These are phyloP conservation scores for Blennius ocellaris DNA, from an alignment of 2,113 vertebrate species.

Conservation along the genomic window DNA sequence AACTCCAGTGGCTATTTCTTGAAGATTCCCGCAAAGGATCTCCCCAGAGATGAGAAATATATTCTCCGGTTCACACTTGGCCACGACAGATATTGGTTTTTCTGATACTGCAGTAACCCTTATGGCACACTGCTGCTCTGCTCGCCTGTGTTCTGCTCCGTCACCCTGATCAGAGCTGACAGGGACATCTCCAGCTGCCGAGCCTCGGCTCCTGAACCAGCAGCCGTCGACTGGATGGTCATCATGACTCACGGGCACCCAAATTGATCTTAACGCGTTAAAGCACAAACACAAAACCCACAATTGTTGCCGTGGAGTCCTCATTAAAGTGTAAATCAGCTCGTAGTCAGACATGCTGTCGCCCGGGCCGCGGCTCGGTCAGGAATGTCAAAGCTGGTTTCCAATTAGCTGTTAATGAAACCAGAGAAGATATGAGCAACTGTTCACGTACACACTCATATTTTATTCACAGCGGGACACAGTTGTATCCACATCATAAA, in stretches of 20 bases:
- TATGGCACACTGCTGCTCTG: conserved; percentile 19
- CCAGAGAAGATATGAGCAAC: not conserved
- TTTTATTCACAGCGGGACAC: too few species aligned
- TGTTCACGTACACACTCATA: too few species aligned
- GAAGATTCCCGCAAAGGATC: not conserved
- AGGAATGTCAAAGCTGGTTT: conserved; percentile 6
- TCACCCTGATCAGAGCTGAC: conserved; percentile 64
- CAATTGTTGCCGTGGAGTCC: not conserved
- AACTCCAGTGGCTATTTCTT: not conserved
- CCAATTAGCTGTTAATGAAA: not conserved
- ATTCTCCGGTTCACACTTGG: not conserved
- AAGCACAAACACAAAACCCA: conserved; percentile 20
- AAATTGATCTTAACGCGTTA: conserved; percentile 30
- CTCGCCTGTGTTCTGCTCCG: conserved; percentile 51
- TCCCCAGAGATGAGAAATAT: not conserved
- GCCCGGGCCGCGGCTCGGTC: not conserved
- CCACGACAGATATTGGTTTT: conserved; percentile 48
- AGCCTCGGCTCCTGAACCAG: conserved; percentile 28
- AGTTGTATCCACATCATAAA: too few species aligned
- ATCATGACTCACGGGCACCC: conserved; percentile 20
- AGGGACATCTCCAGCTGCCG: conserved; percentile 52
- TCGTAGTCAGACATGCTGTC: not conserved
- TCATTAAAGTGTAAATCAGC: conserved; percentile 23
- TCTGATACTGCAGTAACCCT: conserved; percentile 30
- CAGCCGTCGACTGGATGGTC: conserved; percentile 33